Evolutionary conservation across 2,888 invertebrate genomes (phyloP), one percentile per base, ranked within the genome.

Genomic region (Capitulum mitella): DNA sequence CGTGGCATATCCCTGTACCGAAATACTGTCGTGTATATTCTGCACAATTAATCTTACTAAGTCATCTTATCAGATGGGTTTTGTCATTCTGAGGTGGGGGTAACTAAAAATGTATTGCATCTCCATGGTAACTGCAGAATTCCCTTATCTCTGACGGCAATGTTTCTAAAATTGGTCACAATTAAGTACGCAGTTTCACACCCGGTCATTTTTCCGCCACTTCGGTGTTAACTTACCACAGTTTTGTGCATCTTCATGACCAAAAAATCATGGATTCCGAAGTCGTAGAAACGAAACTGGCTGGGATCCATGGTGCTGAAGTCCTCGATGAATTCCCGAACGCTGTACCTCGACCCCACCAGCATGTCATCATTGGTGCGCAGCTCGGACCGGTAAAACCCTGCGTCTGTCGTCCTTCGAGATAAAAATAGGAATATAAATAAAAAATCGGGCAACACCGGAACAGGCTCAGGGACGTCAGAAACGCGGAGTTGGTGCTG

Each of bases 231-330:
- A 26, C 29, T n/a, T 10, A 26, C 58, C 29, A 58, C n/a, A 6
- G 58, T 58, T 5, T 3, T 58, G 29, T 10, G 29, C 58, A 3
- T n/a, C 26, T 19, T 8, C 58, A 58, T 58, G 58, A 58, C 58
- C n/a, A 58, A n/a, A 12, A 58, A 58, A n/a, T 58, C 58, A n/a
- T 58, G 58, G n/a, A 58, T 58, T 6, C 58, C 58, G 58, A 58
- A 58, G 58, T 58, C 58, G 58, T 58, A 58, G 58, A 58, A 58
- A n/a, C n/a, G 58, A 12, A 58, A 58, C n/a, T 29, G 26, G n/a
- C 29, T 58, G 26, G 58, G 58, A n/a, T 58, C 58, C 6, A 58
- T 58, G 58, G 8, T n/a, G 58, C 58, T 58, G 26, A 58, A 58
- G 58, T 26, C 26, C n/a, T 58, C n/a, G n/a, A 12, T 26, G 58